Conservation (phyloP, 1,140 invertebrate genomes). For the Chrysoperla carnea region DNA sequence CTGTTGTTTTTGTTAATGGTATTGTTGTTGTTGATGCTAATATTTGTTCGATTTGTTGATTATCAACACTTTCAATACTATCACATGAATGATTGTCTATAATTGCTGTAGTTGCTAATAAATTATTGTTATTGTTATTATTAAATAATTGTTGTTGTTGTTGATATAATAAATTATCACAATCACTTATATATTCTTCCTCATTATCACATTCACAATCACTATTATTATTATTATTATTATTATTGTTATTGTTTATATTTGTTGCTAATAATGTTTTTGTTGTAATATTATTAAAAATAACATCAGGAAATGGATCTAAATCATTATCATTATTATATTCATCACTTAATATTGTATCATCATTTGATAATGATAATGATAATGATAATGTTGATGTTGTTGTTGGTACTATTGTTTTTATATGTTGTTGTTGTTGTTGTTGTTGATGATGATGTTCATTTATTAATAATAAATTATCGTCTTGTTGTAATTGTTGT, state of each 20-base stretch:
- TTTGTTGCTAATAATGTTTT: no score
- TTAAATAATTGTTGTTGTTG: conserved; percentile 6
- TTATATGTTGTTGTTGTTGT: background rate
- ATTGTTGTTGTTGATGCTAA: no score
- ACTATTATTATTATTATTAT: no score
- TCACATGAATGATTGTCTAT: conserved; percentile 5
- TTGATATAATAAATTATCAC: background rate
- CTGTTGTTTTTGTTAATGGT: no score
- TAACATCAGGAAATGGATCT: conserved; percentile 20
- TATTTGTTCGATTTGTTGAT: no score
- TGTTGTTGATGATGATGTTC: background rate
- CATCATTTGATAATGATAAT: conserved; percentile 4
- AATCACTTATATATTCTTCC: no score
- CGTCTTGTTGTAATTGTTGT: background rate
- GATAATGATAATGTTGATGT: conserved; percentile 14
- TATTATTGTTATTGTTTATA: no score
- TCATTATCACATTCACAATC: no score
- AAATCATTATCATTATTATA: conserved; percentile 11
- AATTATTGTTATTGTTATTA: no score
- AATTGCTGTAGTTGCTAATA: no score
- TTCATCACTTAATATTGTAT: no score
- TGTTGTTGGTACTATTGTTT: conserved; percentile 9
- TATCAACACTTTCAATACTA: conserved; percentile 10
- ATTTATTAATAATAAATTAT: background rate
- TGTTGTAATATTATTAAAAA: conserved; percentile 9